Evolutionary conservation across 2,797 vertebrate species (phyloP), one percentile per base, ranked within the genome.

Genomic region (Gorsachius magnificus): DNA sequence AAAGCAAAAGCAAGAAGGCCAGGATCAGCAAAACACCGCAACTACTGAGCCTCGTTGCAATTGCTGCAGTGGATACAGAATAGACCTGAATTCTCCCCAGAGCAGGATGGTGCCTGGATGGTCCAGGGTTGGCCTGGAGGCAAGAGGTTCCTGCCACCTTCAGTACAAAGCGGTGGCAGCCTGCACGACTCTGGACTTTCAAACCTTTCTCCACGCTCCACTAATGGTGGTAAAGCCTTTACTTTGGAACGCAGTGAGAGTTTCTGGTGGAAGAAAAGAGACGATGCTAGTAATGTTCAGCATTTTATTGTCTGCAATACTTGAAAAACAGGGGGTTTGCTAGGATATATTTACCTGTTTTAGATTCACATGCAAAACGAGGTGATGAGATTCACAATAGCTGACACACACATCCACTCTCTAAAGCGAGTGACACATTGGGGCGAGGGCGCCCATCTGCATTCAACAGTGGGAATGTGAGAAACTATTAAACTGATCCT

Each of bases 181-280:
- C 43, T n/a, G n/a, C 38, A 18, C 0, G 0, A 15, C 11, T 51
- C 53, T 11, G 22, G 7, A 41, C 24, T 21, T 48, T 22, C 10
- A 72, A 83, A 33, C 20, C 22, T 20, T 29, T 16, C 75, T 51
- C 36, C 83, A 36, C 10, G 1, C 14, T 18, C 35, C 46, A 12
- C 16, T 28, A 41, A 22, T 53, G 46, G 33, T 1, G 2, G 31
- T 5, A 3, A 17, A 77, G 31, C 48, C 45, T 33, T 61, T 2
- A 13, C 2, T 1, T 0, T 29, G 50, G 82, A 36, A 43, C 33
- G 9, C 0, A 0, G 14, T 1, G 3, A 45, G 11, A 22, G 6
- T 1, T 89, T 4, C 56, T 11, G 56, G 31, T 13, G 50, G 60
- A 51, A n/a, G 33, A 38, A 61, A 15, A 21, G 9, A 56, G 38